Base-by-base conservation (phyloP, 2,797 vertebrate species). In the Myotis findleyi region DNA sequence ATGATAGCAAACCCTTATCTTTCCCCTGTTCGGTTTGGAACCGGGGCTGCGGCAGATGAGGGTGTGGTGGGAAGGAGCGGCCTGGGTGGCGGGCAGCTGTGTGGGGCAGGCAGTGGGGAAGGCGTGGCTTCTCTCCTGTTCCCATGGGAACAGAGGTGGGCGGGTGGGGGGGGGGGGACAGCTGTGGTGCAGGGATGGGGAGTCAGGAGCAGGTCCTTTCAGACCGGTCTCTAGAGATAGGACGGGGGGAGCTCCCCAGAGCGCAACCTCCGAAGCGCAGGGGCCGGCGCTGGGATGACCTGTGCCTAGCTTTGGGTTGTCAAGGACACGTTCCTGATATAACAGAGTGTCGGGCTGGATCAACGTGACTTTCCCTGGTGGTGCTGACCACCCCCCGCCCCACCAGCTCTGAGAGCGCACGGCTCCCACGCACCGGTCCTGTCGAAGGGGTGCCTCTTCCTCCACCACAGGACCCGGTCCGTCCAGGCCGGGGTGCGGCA, bases 401-500 rank as follows among this genome's bases (percentile, higher is more conserved):
- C 27, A 2, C 5, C 7, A 2, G 33, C 41, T 69, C 89, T 30
- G 1, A 30, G 1, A 1, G 23, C 0, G 12, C 47, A 47, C 47
- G 11, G 0, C 0, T 25, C n/a, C 27, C 68, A 89, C 91, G 0
- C 72, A 99, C 99, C 98, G 87, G 98, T 98, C 97, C 98, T 98
- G 91, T 99, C 98, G 41, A 97, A 98, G 38, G 98, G 97, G 36
- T 96, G 95, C 81, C 98, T 98, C 97, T 98, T 99, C 80, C 98
- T 98, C 98, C 98, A 99, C 98, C 98, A 99, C 89, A 99, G 98
- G 57, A 99, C 98, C 96, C 99, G 96, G 96, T 99, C 99, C 21
- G 99, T 99, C 99, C 99, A 99, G 4, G 99, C 99, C 0, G 99
- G 99, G 20, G 98, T 99, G 86, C 99, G 98, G 92, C 98, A 99